Evolutionary conservation across 2,797 vertebrate genomes (phyloP).

Genomic region (Emydoidea blandingii): DNA sequence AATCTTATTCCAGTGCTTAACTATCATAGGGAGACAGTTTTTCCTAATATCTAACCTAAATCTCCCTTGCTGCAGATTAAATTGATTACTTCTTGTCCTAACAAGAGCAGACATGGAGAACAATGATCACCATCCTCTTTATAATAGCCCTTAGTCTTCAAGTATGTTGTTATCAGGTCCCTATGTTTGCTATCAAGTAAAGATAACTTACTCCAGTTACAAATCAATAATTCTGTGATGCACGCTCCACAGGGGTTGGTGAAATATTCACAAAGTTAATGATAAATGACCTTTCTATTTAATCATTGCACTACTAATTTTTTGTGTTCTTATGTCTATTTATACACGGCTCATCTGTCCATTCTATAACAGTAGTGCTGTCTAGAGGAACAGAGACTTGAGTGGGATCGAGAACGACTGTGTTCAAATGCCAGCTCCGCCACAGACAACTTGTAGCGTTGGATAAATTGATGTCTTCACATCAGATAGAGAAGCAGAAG

Average conservation of each 20-base stretch:
- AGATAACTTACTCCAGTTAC: neutral
- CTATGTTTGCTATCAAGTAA: neutral
- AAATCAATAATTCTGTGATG: neutral
- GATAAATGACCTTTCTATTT: neutral
- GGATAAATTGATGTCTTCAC: neutral
- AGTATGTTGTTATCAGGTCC: too few relatives aligned
- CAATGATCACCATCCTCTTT: too few relatives aligned
- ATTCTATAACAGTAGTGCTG: neutral
- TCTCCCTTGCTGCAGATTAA: too few relatives aligned
- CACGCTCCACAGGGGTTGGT: accelerated
- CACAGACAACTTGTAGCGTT: neutral
- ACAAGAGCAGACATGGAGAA: too few relatives aligned
- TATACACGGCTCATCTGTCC: neutral
- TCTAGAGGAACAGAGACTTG: neutral
- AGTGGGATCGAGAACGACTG: neutral
- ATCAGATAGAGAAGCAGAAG: constrained; percentile 26
- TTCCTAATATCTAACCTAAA: too few relatives aligned
- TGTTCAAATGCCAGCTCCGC: neutral
- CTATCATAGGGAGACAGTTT: too few relatives aligned
- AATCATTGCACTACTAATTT: neutral
- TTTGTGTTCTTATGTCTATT: neutral
- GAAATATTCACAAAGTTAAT: neutral
- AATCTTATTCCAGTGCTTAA: too few relatives aligned
- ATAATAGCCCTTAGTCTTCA: too few relatives aligned
- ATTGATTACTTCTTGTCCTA: too few relatives aligned